phyloP scores from a whole-genome alignment of 2,113 vertebrate species.

The Limanda limanda region DNA sequence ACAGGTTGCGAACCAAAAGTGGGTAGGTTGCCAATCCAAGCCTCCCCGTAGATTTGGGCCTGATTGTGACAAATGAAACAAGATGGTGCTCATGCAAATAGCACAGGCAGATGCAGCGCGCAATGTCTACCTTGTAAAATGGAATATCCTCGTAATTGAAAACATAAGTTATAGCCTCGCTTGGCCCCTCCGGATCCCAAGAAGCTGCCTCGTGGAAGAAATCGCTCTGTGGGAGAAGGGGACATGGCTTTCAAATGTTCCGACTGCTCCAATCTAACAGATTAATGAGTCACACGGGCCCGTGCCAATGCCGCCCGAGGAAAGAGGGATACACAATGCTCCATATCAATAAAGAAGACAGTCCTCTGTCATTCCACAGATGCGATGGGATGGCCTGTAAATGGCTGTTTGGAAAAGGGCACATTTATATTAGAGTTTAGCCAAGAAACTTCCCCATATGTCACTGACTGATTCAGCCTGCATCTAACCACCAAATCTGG shows the following conservation, averaged over 20 bases:
- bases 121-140: constrained; percentile 55
- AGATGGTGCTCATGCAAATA: constrained; percentile 53
- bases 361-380: constrained; percentile 53
- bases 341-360: constrained; percentile 70
- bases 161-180: constrained; percentile 67
- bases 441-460: constrained; percentile 46
- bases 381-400: constrained; percentile 46
- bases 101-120: constrained; percentile 36
- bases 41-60: constrained; percentile 17
- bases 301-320: constrained; percentile 64
- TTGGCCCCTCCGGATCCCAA: constrained; percentile 46
- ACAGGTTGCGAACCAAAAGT: constrained; percentile 18
- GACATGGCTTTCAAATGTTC: constrained; percentile 68
- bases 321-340: constrained; percentile 65
- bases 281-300: constrained; percentile 78
- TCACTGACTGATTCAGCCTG: constrained; percentile 41
- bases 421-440: constrained; percentile 56
- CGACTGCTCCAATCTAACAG: constrained; percentile 80
- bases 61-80: constrained; percentile 56
- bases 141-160: constrained; percentile 75
- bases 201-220: constrained; percentile 70
- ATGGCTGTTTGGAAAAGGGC: constrained; percentile 49
- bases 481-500: constrained; percentile 39
- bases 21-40: constrained; percentile 7
- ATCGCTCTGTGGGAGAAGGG: constrained; percentile 59